phyloP scores from a whole-genome alignment of 2,113 vertebrate genomes.

The Talpa occidentalis region DNA sequence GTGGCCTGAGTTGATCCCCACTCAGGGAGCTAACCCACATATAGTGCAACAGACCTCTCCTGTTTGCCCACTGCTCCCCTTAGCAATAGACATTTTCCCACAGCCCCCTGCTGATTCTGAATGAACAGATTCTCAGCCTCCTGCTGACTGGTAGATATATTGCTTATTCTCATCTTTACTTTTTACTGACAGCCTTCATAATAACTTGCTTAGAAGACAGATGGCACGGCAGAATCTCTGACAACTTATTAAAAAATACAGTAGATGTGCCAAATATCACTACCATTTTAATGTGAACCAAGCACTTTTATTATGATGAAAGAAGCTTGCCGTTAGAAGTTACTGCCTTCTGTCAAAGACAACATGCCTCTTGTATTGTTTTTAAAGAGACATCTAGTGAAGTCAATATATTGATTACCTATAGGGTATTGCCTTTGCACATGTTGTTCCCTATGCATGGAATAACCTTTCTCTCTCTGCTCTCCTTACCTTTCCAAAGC shows the following conservation, averaged over 20 bases:
- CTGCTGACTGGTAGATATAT: conserved; percentile 79
- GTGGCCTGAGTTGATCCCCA: too few species aligned
- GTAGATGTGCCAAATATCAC: conserved; percentile 32
- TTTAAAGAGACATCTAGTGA: neutral
- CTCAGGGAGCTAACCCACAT: too few species aligned
- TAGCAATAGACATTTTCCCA: conserved; percentile 82
- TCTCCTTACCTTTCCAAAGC: neutral
- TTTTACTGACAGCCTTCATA: conserved; percentile 86
- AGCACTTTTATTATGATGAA: rapidly evolving
- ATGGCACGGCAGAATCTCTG: conserved; percentile 69
- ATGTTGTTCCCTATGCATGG: neutral
- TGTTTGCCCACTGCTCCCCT: too few species aligned
- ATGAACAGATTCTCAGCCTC: conserved; percentile 82
- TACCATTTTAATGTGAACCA: neutral
- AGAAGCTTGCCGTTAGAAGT: neutral
- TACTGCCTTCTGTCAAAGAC: neutral
- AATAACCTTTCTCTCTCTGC: neutral
- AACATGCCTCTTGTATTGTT: neutral
- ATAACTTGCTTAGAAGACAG: conserved; percentile 83
- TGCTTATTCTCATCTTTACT: conserved; percentile 82
- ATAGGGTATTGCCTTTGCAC: neutral
- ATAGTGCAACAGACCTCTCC: too few species aligned
- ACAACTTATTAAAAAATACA: conserved; percentile 81
- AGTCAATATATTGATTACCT: neutral
- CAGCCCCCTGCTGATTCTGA: conserved; percentile 84